A percentile compares a stretch with the other conserved stretches of the same genome.
phyloP scores from a whole-genome alignment of 2,888 invertebrate genomes.

The Proisotoma minuta region DNA sequence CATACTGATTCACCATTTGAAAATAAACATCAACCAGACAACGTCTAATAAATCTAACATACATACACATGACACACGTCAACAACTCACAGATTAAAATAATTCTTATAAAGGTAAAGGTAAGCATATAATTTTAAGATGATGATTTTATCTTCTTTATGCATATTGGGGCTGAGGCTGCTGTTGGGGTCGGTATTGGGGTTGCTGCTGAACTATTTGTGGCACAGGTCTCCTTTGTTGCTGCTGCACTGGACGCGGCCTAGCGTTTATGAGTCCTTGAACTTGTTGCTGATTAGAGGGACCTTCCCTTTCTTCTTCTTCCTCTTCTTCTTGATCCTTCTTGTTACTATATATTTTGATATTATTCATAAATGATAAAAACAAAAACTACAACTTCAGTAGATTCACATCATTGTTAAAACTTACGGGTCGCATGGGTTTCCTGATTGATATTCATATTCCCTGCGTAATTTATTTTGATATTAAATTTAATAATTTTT shows the following conservation, averaged over 20 bases:
- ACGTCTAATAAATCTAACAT: neutral
- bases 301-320: conserved; percentile 38
- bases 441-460: conserved; percentile 46
- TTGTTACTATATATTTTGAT: conserved; percentile 46
- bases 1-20: neutral
- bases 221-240: conserved; percentile 21
- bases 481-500: too few relatives aligned
- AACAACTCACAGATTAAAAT: conserved; percentile 19
- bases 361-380: too few relatives aligned
- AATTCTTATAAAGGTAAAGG: conserved; percentile 11
- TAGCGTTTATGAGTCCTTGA: conserved; percentile 37
- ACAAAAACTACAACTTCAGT: too few relatives aligned
- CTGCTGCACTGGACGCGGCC: conserved; percentile 32
- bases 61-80: conserved; percentile 14
- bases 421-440: conserved; percentile 40
- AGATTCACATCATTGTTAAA: neutral
- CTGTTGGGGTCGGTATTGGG: conserved; percentile 23
- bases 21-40: neutral
- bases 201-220: conserved; percentile 27
- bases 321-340: conserved; percentile 40
- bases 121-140: neutral
- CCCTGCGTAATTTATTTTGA: too few relatives aligned
- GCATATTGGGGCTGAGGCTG: conserved; percentile 7
- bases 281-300: conserved; percentile 36
- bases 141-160: conserved; percentile 9